Evolutionary conservation across 2,888 invertebrate species (phyloP).

Genomic region (Choristoneura rosaceana): DNA sequence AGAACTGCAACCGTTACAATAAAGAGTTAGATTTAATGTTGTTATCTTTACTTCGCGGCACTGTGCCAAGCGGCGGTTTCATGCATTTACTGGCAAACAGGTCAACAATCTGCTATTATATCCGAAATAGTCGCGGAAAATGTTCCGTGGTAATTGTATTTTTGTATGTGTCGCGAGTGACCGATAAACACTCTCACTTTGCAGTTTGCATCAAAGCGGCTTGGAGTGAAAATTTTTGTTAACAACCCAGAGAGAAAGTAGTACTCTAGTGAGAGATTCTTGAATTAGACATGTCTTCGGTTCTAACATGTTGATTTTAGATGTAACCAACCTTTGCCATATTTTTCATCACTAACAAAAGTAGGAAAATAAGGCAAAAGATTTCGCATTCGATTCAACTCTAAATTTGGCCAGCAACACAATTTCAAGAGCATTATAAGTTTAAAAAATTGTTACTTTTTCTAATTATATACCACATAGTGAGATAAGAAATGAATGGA

Average conservation of each 20-base stretch:
- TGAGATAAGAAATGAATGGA: conserved; percentile 40
- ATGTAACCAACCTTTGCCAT: no score
- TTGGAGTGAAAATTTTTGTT: no score
- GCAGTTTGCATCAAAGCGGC: no score
- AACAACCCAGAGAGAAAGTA: no score
- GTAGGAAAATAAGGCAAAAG: no score
- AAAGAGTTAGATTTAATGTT: conserved; percentile 42
- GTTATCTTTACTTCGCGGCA: conserved; percentile 37
- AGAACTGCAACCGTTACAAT: conserved; percentile 38
- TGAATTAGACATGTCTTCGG: no score
- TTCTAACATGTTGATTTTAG: no score
- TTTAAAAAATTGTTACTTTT: conserved; percentile 9
- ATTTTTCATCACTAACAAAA: no score
- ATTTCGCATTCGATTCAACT: no score
- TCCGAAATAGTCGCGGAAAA: conserved; percentile 39
- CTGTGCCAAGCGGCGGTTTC: conserved; percentile 36
- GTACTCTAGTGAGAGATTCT: no score
- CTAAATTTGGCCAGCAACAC: no score
- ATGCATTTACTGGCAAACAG: conserved; percentile 40
- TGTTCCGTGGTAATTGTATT: conserved; percentile 37
- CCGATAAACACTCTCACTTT: conserved; percentile 23
- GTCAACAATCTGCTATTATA: conserved; percentile 42
- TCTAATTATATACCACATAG: conserved; percentile 18
- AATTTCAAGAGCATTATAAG: not conserved
- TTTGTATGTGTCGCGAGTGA: conserved; percentile 27